phyloP scores from a whole-genome alignment of 2,113 vertebrate species.

The Lepus europaeus region DNA sequence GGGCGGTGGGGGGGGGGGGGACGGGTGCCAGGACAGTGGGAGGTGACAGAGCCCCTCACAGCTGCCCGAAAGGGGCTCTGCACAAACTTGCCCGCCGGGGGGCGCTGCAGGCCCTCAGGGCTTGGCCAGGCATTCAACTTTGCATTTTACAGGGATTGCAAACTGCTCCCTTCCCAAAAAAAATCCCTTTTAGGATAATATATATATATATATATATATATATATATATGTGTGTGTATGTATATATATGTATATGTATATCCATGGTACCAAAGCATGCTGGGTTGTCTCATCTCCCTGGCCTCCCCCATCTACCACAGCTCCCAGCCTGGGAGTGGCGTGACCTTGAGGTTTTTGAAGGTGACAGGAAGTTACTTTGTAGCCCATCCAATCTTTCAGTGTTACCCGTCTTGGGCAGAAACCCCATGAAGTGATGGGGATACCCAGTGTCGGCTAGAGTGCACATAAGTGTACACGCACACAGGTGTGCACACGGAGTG shows the following conservation, averaged over 20 bases:
- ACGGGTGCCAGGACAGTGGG: neutral
- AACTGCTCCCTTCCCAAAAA: neutral
- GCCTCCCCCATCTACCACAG: neutral
- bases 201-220: too few species aligned
- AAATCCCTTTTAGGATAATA: neutral
- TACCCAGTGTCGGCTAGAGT: neutral
- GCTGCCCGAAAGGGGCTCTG: neutral
- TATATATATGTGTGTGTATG: too few species aligned
- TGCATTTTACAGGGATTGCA: slow-evolving; percentile 36
- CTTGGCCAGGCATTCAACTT: neutral
- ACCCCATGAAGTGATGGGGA: neutral
- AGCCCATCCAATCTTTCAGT: neutral
- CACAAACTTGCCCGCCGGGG: neutral
- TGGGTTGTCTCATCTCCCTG: neutral
- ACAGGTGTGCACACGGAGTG: too few species aligned
- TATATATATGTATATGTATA: too few species aligned
- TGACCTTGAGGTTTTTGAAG: neutral
- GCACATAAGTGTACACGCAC: neutral
- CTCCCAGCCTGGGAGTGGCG: slow-evolving; percentile 10
- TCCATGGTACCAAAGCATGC: neutral
- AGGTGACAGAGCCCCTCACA: neutral
- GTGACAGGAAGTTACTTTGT: slow-evolving; percentile 22
- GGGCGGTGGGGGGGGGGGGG: neutral
- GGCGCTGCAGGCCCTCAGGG: neutral
- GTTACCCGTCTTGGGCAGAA: neutral